phyloP scores from a whole-genome alignment of 1,140 invertebrate species.

The Saxidomus purpurata region DNA sequence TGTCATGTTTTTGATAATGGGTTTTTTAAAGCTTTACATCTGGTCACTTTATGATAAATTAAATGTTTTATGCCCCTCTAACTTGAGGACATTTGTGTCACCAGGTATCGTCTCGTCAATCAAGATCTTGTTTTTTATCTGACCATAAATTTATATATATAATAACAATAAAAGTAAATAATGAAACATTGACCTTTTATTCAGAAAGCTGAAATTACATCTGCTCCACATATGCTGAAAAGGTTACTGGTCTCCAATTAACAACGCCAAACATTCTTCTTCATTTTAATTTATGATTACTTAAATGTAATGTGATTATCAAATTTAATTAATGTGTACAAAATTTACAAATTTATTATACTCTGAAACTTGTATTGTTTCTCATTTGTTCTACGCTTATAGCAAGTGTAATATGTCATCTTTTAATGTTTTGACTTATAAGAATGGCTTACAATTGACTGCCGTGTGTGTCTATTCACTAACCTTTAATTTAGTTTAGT shows the following conservation, averaged over 20 bases:
- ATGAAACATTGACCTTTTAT: background rate
- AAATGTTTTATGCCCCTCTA: background rate
- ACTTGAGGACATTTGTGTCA: background rate
- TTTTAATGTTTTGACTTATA: too few species aligned
- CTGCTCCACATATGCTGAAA: background rate
- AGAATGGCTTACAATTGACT: too few species aligned
- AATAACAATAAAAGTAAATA: background rate
- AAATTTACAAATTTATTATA: too few species aligned
- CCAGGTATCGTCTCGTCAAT: background rate
- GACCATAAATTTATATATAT: background rate
- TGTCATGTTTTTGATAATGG: background rate
- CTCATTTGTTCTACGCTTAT: too few species aligned
- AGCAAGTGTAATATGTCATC: too few species aligned
- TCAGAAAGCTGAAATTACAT: background rate
- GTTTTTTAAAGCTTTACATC: conserved; percentile 5
- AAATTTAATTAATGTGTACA: background rate
- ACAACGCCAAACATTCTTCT: background rate
- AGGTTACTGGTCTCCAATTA: background rate
- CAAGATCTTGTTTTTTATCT: background rate
- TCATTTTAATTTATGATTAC: background rate
- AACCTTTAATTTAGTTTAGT: too few species aligned
- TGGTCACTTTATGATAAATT: conserved; percentile 20
- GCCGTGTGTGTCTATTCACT: too few species aligned
- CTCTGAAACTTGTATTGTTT: too few species aligned
- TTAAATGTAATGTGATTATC: background rate